Conservation (phyloP, 2,113 vertebrate species). For the Rostratula benghalensis region DNA sequence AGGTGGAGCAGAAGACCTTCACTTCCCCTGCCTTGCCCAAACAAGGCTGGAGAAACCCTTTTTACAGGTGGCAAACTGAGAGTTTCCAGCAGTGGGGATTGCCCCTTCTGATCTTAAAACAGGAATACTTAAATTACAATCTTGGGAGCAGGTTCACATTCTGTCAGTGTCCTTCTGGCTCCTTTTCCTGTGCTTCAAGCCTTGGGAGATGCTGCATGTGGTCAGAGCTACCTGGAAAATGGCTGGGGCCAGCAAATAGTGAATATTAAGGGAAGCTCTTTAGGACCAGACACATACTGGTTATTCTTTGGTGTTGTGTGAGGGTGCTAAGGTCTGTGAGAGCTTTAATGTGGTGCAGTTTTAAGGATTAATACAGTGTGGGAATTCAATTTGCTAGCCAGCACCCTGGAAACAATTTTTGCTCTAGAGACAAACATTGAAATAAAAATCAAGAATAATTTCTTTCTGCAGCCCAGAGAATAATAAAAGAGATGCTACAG, state of each 20-base stretch:
- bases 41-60: neutral
- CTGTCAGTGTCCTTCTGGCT: neutral
- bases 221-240: neutral
- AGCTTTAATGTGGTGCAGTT: neutral
- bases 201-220: neutral
- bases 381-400: neutral
- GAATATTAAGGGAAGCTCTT: neutral
- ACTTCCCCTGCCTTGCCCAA: neutral
- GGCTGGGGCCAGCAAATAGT: neutral
- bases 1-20: neutral
- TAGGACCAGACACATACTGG: neutral
- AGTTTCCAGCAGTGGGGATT: neutral
- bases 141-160: neutral
- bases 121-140: neutral
- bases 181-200: neutral
- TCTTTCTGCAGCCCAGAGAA: neutral
- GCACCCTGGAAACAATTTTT: slow-evolving; percentile 22
- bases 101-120: neutral
- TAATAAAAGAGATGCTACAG: slow-evolving; percentile 33
- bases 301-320: neutral
- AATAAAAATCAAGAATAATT: slow-evolving; percentile 36
- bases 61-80: neutral
- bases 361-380: neutral
- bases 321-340: neutral
- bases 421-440: neutral